phyloP scores from a whole-genome alignment of 1,140 invertebrate species.

The Myzus persicae region DNA sequence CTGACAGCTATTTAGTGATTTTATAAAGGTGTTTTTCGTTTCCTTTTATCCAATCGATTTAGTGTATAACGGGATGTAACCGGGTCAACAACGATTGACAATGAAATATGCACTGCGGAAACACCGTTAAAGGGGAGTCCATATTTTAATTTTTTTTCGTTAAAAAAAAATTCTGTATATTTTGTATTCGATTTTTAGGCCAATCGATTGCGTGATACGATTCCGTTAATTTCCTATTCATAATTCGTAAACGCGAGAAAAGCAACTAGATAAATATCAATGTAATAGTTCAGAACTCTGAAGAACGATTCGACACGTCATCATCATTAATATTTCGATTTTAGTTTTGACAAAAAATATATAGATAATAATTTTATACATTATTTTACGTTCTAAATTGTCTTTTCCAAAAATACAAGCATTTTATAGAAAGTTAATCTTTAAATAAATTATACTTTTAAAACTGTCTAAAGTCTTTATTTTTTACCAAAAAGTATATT shows the following conservation, averaged over 20 bases:
- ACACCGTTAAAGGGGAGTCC: not conserved
- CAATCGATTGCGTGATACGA: not conserved
- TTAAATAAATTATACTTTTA: not conserved
- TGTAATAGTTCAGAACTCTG: not conserved
- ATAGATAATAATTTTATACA: not conserved
- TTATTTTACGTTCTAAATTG: not conserved
- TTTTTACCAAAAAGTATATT: not conserved
- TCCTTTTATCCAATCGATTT: conserved; percentile 15
- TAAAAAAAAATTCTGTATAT: conserved; percentile 29
- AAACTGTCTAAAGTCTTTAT: not conserved
- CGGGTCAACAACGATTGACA: conserved; percentile 10
- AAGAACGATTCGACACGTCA: not conserved
- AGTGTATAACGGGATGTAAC: not conserved
- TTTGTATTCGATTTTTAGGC: not conserved
- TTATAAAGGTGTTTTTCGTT: conserved; percentile 26
- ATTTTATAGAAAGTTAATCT: not conserved
- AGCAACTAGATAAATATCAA: not conserved
- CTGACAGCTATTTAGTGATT: conserved; percentile 26
- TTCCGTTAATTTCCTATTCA: conserved; percentile 35
- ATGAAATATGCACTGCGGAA: conserved; percentile 32
- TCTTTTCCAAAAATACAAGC: not conserved
- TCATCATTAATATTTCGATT: not conserved
- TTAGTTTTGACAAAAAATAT: not conserved
- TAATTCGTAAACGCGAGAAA: not conserved
- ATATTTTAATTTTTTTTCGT: conserved; percentile 17